These are phyloP conservation scores for Nebria ingens DNA, from an alignment of 1,140 invertebrate genomes.

Conservation along the genomic window DNA sequence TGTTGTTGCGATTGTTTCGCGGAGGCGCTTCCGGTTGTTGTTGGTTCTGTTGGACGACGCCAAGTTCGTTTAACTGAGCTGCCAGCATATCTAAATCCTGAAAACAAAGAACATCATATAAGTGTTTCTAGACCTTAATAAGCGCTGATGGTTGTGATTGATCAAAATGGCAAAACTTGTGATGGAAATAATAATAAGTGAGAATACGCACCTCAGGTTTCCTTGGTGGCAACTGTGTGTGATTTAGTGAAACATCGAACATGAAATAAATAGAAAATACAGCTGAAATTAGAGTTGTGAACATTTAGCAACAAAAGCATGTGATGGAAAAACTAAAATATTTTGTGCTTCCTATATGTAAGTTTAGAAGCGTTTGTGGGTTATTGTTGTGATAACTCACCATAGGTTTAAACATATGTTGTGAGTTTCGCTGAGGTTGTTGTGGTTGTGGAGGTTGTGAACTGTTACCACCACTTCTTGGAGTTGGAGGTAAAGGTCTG, in stretches of 20 bases:
- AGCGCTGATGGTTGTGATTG: not conserved
- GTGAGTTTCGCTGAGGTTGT: conserved; percentile 48
- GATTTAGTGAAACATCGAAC: conserved; percentile 31
- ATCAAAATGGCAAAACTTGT: not conserved
- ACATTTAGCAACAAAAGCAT: conserved; percentile 6
- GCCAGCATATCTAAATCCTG: conserved; percentile 89
- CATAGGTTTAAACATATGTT: conserved; percentile 76
- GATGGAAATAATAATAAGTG: conserved; percentile 11
- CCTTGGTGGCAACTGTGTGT: conserved; percentile 59
- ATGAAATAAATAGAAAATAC: conserved; percentile 34
- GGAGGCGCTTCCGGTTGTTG: conserved; percentile 47
- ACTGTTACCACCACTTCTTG: conserved; percentile 22
- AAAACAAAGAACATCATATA: conserved; percentile 7
- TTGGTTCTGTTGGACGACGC: conserved; percentile 49
- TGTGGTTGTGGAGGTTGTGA: conserved; percentile 28
- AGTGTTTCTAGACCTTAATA: not conserved
- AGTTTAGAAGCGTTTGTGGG: too few relatives aligned
- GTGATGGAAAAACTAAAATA: conserved; percentile 13
- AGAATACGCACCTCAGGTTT: conserved; percentile 66
- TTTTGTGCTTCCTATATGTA: conserved; percentile 19
- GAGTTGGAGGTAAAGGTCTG: conserved; percentile 35
- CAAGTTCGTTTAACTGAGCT: conserved; percentile 86
- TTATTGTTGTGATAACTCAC: too few relatives aligned
- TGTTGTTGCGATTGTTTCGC: conserved; percentile 38
- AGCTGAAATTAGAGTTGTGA: conserved; percentile 27